Evolutionary conservation across 2,113 vertebrate genomes (phyloP), one percentile per base, ranked within the genome.

Genomic region (Myotis davidii): DNA sequence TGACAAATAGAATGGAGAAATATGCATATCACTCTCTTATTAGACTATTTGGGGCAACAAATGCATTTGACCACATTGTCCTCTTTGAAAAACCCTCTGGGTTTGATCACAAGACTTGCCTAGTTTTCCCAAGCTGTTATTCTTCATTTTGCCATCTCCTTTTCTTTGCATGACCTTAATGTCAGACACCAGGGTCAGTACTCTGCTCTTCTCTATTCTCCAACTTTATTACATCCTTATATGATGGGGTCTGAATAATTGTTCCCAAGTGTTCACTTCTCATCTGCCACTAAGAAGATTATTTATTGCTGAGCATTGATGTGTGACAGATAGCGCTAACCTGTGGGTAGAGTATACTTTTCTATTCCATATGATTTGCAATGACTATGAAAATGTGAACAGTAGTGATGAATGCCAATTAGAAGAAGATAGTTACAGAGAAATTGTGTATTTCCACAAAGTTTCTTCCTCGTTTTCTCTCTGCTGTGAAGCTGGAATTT

Each of bases 281-380:
- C 27, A 52, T 88, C 92, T 94, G 73, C 42, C 23, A 61, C 72
- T 94, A 82, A 76, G 82, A 93, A 39, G 83, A 67, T 88, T 85
- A 94, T 91, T 96, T 96, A 85, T 79, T 89, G 52, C 54, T 56
- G n/a, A 86, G 29, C 79, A 96, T 10, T 86, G 74, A 54, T 32
- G 42, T n/a, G 20, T 83, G 61, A 29, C 69, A 89, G 37, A 37
- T 5, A 39, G 45, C 69, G 25, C 29, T 89, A 45, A 32, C 20
- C n/a, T 67, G 27, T 4, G 9, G n/a, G 32, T 23, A 91, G 39
- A 94, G 13, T 70, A 64, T 65, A 64, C 34, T 59, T 73, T 90
- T 59, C 39, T 85, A 56, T 76, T 91, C 34, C 61, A 50, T 85
- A 67, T 76, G 90, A 77, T 67, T 83, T 86, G 2, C 39, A 91